Conservation (phyloP, 2,888 invertebrate genomes). For the Phorcus lineatus region DNA sequence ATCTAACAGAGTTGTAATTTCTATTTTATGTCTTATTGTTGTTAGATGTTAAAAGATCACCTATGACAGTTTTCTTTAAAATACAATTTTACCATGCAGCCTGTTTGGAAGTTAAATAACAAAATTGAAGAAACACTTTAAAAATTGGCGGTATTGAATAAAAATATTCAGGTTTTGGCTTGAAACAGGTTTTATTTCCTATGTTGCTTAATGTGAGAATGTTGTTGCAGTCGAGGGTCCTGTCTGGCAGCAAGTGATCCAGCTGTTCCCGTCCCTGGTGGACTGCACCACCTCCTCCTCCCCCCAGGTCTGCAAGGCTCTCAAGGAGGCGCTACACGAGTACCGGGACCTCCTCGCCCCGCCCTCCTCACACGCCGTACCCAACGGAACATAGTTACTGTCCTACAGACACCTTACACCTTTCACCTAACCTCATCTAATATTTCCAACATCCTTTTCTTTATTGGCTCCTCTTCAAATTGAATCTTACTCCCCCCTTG, state of each 20-base stretch:
- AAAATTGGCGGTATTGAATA: neutral
- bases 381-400: slow-evolving; percentile 46
- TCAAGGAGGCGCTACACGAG: slow-evolving; percentile 90
- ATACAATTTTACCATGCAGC: neutral
- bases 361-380: slow-evolving; percentile 39
- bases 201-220: slow-evolving; percentile 52
- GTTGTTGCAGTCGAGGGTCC: slow-evolving; percentile 84
- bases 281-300: slow-evolving; percentile 88
- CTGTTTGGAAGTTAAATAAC: too few species aligned
- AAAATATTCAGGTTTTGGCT: neutral
- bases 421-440: neutral
- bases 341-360: slow-evolving; percentile 78
- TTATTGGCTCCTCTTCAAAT: too few species aligned
- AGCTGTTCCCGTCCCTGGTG: slow-evolving; percentile 91
- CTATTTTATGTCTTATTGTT: too few species aligned
- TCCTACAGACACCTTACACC: neutral
- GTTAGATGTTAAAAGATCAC: too few species aligned
- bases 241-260: slow-evolving; percentile 95
- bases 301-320: slow-evolving; percentile 86
- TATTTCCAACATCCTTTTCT: too few species aligned
- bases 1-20: too few species aligned
- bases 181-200: too few species aligned
- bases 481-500: neutral
- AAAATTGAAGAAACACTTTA: too few species aligned
- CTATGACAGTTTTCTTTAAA: neutral